Percentiles rank a stretch among this genome's conserved stretches.
phyloP scores from a whole-genome alignment of 2,797 vertebrate genomes.

The Sebastes cheni region DNA sequence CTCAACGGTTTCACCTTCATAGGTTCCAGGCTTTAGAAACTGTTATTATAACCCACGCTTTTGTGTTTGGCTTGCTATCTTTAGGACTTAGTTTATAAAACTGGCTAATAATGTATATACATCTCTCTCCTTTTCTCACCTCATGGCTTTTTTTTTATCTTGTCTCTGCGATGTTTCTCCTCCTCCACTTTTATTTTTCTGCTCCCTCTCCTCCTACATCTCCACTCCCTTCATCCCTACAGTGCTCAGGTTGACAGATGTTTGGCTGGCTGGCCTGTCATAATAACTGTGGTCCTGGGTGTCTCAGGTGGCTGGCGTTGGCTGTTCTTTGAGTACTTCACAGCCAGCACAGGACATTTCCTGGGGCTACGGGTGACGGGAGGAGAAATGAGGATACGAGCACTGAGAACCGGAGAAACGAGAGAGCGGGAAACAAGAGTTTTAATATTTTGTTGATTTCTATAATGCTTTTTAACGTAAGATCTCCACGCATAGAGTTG shows the following conservation, averaged over 20 bases:
- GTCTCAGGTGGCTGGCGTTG: constrained; percentile 58
- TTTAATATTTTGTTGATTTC: constrained; percentile 1
- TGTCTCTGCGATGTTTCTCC: not conserved
- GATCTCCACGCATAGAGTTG: not conserved
- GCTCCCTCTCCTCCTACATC: not conserved
- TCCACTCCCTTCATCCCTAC: constrained; percentile 32
- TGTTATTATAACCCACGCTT: not conserved
- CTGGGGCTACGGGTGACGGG: constrained; percentile 31
- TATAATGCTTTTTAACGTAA: not conserved
- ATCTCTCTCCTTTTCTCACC: not conserved
- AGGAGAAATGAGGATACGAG: constrained; percentile 24
- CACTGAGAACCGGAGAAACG: not conserved
- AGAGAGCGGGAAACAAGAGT: not conserved
- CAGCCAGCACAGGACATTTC: constrained; percentile 59
- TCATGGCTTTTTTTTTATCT: not conserved
- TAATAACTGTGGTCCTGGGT: constrained; percentile 56
- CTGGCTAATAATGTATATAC: not conserved
- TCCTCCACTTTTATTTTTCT: constrained; percentile 5
- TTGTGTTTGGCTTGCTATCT: not conserved
- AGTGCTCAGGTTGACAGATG: constrained; percentile 68
- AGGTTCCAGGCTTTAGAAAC: not conserved
- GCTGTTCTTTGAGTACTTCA: constrained; percentile 61
- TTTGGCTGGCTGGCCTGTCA: constrained; percentile 67
- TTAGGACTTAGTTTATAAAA: not conserved
- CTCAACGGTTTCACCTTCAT: not conserved